Percentiles rank a stretch among this genome's conserved stretches.
Conservation (phyloP, 1,140 invertebrate species). For the Andricus grossulariae region DNA sequence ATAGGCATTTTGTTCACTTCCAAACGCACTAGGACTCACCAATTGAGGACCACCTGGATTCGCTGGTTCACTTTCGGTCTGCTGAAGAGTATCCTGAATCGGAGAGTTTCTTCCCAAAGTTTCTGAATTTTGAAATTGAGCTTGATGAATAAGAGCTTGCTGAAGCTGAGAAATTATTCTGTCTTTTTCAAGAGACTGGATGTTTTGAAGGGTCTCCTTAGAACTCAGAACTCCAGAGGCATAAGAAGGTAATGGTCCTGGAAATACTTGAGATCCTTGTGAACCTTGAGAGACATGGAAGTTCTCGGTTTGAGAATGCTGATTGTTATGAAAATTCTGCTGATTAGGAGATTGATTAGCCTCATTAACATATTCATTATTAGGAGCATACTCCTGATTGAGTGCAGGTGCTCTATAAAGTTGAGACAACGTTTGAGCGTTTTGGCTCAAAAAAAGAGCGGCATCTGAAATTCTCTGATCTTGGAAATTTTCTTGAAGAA, state of each 20-base stretch:
- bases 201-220: conserved; percentile 61
- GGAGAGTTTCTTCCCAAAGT: conserved; percentile 55
- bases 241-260: conserved; percentile 58
- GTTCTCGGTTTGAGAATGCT: conserved; percentile 41
- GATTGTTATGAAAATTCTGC: conserved; percentile 39
- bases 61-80: background rate
- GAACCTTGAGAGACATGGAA: conserved; percentile 38
- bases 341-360: conserved; percentile 52
- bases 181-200: conserved; percentile 68
- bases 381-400: conserved; percentile 65
- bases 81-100: conserved; percentile 28
- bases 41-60: background rate
- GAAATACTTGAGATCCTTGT: conserved; percentile 44
- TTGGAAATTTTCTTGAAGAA: conserved; percentile 43
- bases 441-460: conserved; percentile 65
- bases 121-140: conserved; percentile 47
- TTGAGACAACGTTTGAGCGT: conserved; percentile 69
- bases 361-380: conserved; percentile 49
- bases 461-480: conserved; percentile 68
- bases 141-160: conserved; percentile 51
- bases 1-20: background rate
- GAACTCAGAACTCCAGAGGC: conserved; percentile 63
- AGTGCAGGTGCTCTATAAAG: conserved; percentile 64
- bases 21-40: conserved; percentile 9
- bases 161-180: conserved; percentile 67